Base-by-base conservation (phyloP, 2,113 vertebrate species). In the Fulmarus glacialis region DNA sequence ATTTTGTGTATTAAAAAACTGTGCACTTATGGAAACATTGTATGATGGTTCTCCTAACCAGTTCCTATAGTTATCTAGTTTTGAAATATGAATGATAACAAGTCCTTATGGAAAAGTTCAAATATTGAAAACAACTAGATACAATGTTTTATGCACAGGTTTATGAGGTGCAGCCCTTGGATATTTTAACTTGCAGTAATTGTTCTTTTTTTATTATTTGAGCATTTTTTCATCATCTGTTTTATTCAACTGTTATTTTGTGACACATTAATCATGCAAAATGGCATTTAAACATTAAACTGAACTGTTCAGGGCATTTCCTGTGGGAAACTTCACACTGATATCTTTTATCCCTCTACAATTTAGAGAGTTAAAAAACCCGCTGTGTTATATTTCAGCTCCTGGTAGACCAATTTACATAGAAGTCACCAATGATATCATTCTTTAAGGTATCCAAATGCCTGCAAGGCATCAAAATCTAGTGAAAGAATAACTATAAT, bases 331-430 rank as follows among this genome's bases (percentile, higher is more conserved):
- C 3, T 45, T 84, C 47, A 78, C 21, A 42, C 2, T 45, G 3
- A 23, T 53, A 53, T 15, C 19, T 75, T 82, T 29, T 45, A 42
- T 55, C 6, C 2, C 5, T 24, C 26, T 68, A 18, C 6, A 45
- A 29, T 64, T 43, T 42, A 63, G 8, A 58, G 15, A 10, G 1
- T 40, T 63, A 50, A 63, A 60, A 38, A 36, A 9, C 0, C 0
- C 6, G 9, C 8, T 29, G 20, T 24, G 38, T 32, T 55, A 12
- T 59, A 50, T 36, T 81, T 78, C 7, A 55, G 5, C 42, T 56
- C 17, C 15, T 68, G 17, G 19, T 42, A 68, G 12, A 70, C 12
- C 13, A 4, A 1, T 59, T 73, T 72, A 19, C 16, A 59, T 7
- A 74, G 9, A 43, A 45, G 10, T 2, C 30, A 58, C 6, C 5